phyloP scores from a whole-genome alignment of 1,140 invertebrate species.

The Drosophila tsacasi region DNA sequence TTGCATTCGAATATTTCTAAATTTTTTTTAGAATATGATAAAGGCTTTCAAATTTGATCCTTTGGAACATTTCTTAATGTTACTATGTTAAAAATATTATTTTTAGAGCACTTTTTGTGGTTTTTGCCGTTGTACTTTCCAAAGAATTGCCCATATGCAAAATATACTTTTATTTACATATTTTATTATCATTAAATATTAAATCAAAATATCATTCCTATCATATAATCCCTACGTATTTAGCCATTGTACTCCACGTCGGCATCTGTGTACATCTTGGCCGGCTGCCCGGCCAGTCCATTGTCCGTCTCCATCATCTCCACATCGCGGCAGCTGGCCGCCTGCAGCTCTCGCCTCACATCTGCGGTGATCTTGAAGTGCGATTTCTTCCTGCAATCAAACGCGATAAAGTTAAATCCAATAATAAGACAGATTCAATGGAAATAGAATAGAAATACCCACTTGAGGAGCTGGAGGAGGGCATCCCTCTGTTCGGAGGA shows the following conservation, averaged over 20 bases:
- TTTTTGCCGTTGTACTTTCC: too few relatives aligned
- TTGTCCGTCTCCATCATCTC: constrained; percentile 86
- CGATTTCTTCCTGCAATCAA: constrained; percentile 87
- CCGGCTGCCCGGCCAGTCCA: constrained; percentile 43
- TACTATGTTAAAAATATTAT: too few relatives aligned
- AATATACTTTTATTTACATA: constrained; percentile 27
- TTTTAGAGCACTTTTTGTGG: too few relatives aligned
- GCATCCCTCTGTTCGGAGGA: constrained; percentile 96
- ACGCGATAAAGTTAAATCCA: background rate
- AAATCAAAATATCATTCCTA: constrained; percentile 35
- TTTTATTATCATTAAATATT: constrained; percentile 51
- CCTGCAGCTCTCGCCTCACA: constrained; percentile 93
- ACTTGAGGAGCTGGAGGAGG: constrained; percentile 91
- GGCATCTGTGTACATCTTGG: constrained; percentile 80
- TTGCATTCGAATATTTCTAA: too few relatives aligned
- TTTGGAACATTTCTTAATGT: too few relatives aligned
- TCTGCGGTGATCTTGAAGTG: constrained; percentile 94
- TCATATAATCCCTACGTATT: background rate
- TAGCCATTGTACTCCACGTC: constrained; percentile 70
- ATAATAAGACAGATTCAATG: background rate
- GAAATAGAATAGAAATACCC: constrained; percentile 23
- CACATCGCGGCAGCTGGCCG: constrained; percentile 92
- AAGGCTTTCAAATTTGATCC: too few relatives aligned
- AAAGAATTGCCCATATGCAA: too few relatives aligned
- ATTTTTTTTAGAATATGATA: too few relatives aligned